Evolutionary conservation across 2,888 invertebrate genomes (phyloP).

Genomic region (Agyllia agylla): DNA sequence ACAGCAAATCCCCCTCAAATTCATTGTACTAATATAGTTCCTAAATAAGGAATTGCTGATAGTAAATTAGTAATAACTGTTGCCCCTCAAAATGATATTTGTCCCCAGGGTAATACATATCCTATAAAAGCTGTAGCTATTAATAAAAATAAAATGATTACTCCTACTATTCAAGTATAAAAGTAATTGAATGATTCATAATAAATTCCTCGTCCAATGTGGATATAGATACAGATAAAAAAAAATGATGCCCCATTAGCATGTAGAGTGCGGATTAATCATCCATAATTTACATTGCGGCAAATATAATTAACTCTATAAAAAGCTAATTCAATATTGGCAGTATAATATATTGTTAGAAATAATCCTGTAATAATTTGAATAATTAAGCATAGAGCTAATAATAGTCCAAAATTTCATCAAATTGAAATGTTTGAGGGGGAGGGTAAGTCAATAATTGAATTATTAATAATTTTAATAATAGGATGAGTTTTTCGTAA

Average conservation of each 20-base stretch:
- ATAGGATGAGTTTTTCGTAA: slow-evolving; percentile 87
- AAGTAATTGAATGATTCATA: slow-evolving; percentile 88
- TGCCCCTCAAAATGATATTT: slow-evolving; percentile 97
- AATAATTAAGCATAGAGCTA: slow-evolving; percentile 92
- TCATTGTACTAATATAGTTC: slow-evolving; percentile 92
- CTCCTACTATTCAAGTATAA: slow-evolving; percentile 93
- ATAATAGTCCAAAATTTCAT: slow-evolving; percentile 95
- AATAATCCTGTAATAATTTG: slow-evolving; percentile 95
- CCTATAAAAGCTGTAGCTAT: slow-evolving; percentile 96
- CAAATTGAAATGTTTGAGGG: slow-evolving; percentile 92
- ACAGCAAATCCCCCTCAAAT: slow-evolving; percentile 96
- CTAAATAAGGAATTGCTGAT: slow-evolving; percentile 95
- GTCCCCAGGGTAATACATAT: slow-evolving; percentile 96
- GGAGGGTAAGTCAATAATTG: slow-evolving; percentile 91
- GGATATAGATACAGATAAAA: slow-evolving; percentile 94
- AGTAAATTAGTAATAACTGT: slow-evolving; percentile 96
- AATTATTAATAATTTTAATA: slow-evolving; percentile 91
- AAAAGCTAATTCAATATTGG: slow-evolving; percentile 93
- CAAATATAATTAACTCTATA: slow-evolving; percentile 94
- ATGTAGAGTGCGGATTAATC: slow-evolving; percentile 93
- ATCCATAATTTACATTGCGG: slow-evolving; percentile 94
- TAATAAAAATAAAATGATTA: slow-evolving; percentile 92
- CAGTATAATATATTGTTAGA: slow-evolving; percentile 94
- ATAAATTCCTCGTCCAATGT: slow-evolving; percentile 93
- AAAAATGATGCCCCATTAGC: slow-evolving; percentile 95